Evolutionary conservation across 2,888 invertebrate species (phyloP).

Genomic region (Eucera pruinosa): DNA sequence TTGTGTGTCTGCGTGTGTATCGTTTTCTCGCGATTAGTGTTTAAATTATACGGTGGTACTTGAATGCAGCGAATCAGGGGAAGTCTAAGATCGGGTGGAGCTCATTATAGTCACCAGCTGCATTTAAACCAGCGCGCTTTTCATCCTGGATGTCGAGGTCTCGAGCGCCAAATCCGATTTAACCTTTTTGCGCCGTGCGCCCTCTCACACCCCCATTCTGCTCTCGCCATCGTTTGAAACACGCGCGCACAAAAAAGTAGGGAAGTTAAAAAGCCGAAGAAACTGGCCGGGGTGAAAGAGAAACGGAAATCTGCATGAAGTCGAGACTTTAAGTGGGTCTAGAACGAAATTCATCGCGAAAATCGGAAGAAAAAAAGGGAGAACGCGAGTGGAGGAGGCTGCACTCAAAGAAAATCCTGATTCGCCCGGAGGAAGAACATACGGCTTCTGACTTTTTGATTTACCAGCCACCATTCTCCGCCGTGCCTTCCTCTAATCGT

Average conservation of each 20-base stretch:
- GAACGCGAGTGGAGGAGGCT: neutral
- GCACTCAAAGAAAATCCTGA: slow-evolving; percentile 50
- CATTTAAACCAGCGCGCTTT: slow-evolving; percentile 61
- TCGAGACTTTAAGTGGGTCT: slow-evolving; percentile 50
- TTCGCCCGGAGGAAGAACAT: slow-evolving; percentile 35
- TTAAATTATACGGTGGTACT: too few species aligned
- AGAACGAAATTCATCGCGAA: slow-evolving; percentile 53
- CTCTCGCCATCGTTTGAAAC: slow-evolving; percentile 17
- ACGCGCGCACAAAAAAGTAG: slow-evolving; percentile 15
- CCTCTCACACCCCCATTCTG: neutral
- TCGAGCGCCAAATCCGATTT: slow-evolving; percentile 65
- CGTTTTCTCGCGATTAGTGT: too few species aligned
- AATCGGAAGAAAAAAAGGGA: slow-evolving; percentile 9
- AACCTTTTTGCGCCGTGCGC: slow-evolving; percentile 51
- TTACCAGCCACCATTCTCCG: slow-evolving; percentile 22
- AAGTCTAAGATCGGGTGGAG: slow-evolving; percentile 16
- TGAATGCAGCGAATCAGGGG: too few species aligned
- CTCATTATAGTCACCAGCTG: slow-evolving; percentile 44
- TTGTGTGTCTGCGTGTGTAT: too few species aligned
- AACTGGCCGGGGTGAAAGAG: slow-evolving; percentile 26
- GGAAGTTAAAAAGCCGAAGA: slow-evolving; percentile 46
- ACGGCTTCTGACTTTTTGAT: slow-evolving; percentile 49
- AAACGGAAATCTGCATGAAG: slow-evolving; percentile 51
- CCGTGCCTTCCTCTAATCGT: slow-evolving; percentile 42
- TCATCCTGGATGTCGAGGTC: slow-evolving; percentile 49